Evolutionary conservation across 1,140 invertebrate genomes (phyloP), one percentile per base, ranked within the genome.

Genomic region (Laupala kohalensis): DNA sequence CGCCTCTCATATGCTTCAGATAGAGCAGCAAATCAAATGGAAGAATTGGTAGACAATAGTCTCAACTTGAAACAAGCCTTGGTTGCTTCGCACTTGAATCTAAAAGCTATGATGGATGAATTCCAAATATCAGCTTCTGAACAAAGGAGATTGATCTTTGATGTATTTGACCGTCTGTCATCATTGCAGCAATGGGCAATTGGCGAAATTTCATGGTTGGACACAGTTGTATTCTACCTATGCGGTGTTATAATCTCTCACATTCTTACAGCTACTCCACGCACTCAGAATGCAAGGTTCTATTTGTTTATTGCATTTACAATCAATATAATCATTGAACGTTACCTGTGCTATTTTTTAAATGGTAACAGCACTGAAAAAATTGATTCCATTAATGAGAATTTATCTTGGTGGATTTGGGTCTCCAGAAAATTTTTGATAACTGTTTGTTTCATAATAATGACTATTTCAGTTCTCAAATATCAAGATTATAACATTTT

Each of bases 181-280:
- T 79, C 79, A 29, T 81, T 88, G 69, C 86, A 87, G 77, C 79
- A 77, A 80, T 78, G 85, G 85, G 79, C 83, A 73, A 76, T 83
- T 30, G 81, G 80, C 15, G 86, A 87, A 82, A 83, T 88, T 70
- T 84, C 84, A 3, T 83, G 84, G 74, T 81, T 87, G 72, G 86
- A 87, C 73, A 83, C 85, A 2, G 77, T 87, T 27, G 77, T 84
- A n/a, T 87, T 86, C 76, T 88, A 86, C 72, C 77, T 80, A 26
- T 70, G 81, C 4, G 79, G 80, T 53, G 78, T 85, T 27, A 75
- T 86, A 26, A 73, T 86, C 4, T 81, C 80, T 15, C 86, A 84
- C 64, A 70, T 88, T 29, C 78, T 84, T 25, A 87, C 85, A 62
- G 82, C 86, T 13, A 81, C 84, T 0, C 78, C 77, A 66, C 77